Evolutionary conservation across 2,888 invertebrate species (phyloP), one percentile per base, ranked within the genome.

Genomic region (Agrilus cyanescens): DNA sequence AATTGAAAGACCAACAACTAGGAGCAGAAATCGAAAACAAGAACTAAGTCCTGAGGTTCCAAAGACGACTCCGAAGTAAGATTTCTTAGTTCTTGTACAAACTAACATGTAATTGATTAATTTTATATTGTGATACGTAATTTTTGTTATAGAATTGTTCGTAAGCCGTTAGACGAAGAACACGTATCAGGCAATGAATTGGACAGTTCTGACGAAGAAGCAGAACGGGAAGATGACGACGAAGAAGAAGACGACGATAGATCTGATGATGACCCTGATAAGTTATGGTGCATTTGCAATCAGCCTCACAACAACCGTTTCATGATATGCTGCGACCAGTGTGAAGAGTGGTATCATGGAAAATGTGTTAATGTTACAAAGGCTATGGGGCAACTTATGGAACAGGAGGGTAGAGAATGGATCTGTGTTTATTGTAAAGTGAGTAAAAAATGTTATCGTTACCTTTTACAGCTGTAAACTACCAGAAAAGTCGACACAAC

Each of bases 271-370:
- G 93, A 94, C 73, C 93, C 93, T 7, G 81, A 86, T 57, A 83
- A 88, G 61, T 69, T 94, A 40, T 95, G 95, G 93, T 95, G 95
- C 65, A 86, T 95, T 60, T 95, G 95, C 61, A 83, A 84, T 54
- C 88, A 90, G 60, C 95, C 95, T 1, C 93, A 94, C 63, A 90
- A 93, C 58, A 91, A 94, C 66, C 74, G 93, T 41, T 95, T 96
- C 62, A 96, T 96, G 95, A 95, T 95, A 57, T 91, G 91, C 64
- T 96, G 96, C 65, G 95, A 96, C 65, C 76, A 79, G 12, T 96
- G 95, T 63, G 88, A 91, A 62, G 93, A 95, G 61, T 96, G 95
- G 95, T 96, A 90, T 63, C 95, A 96, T 62, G 95, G 95, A n/a
- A 88, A 86, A 60, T 96, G 95, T 68, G 94, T 96, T 12, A 88